These are phyloP conservation scores for Dysdera silvatica DNA, from an alignment of 1,140 invertebrate genomes.

Conservation along the genomic window DNA sequence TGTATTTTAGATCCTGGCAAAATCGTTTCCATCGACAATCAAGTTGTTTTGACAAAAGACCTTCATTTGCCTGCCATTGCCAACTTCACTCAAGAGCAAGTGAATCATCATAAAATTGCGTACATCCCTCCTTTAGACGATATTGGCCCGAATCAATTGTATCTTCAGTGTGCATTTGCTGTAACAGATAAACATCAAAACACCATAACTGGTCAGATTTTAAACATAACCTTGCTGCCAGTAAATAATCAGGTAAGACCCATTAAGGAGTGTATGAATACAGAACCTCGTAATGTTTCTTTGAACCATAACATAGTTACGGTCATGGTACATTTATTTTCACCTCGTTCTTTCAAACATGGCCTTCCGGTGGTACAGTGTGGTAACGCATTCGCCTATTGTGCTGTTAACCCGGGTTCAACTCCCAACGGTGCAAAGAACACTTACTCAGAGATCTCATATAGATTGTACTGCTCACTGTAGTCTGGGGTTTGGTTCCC, in stretches of 20 bases:
- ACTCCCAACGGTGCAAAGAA: no score
- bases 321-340: no score
- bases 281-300: no score
- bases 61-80: not conserved
- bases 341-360: no score
- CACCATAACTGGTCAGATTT: slow-evolving; percentile 13
- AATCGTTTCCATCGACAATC: slow-evolving; percentile 6
- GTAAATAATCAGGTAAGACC: slow-evolving; percentile 28
- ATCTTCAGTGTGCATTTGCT: slow-evolving; percentile 25
- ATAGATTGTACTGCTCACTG: no score
- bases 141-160: slow-evolving; percentile 27
- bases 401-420: no score
- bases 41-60: not conserved
- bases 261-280: no score
- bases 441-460: no score
- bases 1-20: slow-evolving; percentile 23
- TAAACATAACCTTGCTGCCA: slow-evolving; percentile 27
- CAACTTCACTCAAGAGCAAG: slow-evolving; percentile 20
- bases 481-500: no score
- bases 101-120: slow-evolving; percentile 26
- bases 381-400: no score
- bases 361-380: no score
- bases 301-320: no score
- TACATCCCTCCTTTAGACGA: slow-evolving; percentile 22
- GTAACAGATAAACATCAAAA: slow-evolving; percentile 21